Evolutionary conservation across 1,140 invertebrate species (phyloP), one percentile per base, ranked within the genome.

Genomic region (roundworm (Caenorhabditis elegans)): DNA sequence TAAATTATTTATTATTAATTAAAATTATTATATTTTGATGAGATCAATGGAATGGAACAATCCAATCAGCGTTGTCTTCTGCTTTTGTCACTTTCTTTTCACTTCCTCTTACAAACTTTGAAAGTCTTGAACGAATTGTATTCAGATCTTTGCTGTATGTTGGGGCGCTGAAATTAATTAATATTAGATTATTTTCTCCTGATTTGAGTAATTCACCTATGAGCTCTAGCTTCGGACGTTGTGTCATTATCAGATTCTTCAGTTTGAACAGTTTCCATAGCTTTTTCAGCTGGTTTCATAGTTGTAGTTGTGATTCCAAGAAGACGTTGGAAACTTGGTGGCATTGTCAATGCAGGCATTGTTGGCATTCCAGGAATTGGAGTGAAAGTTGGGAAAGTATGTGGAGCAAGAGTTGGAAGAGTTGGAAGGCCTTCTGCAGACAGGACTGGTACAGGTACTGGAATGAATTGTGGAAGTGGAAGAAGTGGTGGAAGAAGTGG

Each of bases 341-440:
- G 78, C 78, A 79, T 79, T 24, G 78, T 79, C 55, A 79, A 65
- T 43, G 53, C 55, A 31, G 78, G 78, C 78, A 79, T 79, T 8
- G 78, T 79, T 43, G 78, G 78, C 78, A 79, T 79, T 28, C 51
- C 51, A 48, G 48, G 48, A 47, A 77, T 47, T n/a, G 75, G 43
- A 31, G 75, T 48, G 43, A 77, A 48, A 10, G 75, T 77, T 28
- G 78, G 43, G n/a, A 79, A 48, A 43, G 78, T 79, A 26, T 60
- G 34, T 26, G 78, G 78, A 53, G 77, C 49, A 13, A 78, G 19
- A 53, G 34, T 78, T 13, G 77, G 77, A 26, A 78, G 49, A 34
- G 77, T 49, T 53, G 77, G 77, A 49, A 78, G 49, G 34, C 34
- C 47, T 48, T 48, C 48, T 39, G 49, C 31, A 26, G 77, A 24